Conservation (phyloP, 2,797 vertebrate species). For the Ceyx erithaca region DNA sequence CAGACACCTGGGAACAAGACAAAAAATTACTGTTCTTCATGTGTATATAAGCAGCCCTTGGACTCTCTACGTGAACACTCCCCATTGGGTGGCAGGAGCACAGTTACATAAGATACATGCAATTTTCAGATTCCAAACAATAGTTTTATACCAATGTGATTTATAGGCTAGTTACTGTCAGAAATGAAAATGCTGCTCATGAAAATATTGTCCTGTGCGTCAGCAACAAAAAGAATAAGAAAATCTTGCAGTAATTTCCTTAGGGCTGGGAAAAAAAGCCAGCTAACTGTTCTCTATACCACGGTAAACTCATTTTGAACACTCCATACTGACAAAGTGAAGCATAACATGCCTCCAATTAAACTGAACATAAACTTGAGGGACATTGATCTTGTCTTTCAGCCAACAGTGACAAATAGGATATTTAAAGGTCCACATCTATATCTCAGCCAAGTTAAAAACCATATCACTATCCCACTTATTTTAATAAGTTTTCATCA, state of each 20-base stretch:
- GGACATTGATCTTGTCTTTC: neutral
- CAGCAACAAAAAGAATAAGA: constrained; percentile 22
- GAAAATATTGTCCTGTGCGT: neutral
- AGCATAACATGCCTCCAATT: neutral
- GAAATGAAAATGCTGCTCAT: constrained; percentile 9
- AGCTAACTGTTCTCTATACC: neutral
- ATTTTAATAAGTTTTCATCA: neutral
- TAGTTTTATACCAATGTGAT: neutral
- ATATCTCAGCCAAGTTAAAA: neutral
- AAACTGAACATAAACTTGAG: neutral
- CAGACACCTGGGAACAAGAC: neutral
- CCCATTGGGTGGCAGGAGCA: neutral
- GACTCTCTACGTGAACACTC: neutral
- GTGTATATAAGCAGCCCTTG: neutral
- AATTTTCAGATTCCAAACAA: neutral
- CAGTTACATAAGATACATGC: neutral
- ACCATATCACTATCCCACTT: neutral
- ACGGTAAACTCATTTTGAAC: neutral
- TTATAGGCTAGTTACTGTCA: constrained; percentile 5
- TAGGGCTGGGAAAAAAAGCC: neutral
- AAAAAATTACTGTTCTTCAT: neutral
- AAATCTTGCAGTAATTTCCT: neutral
- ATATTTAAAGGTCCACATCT: neutral
- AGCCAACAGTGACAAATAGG: neutral
- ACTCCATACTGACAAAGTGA: neutral